Percentiles rank a stretch among this genome's conserved stretches.
These are phyloP conservation scores for Diploscapter pachys DNA, from an alignment of 1,140 invertebrate genomes.

Conservation along the genomic window DNA sequence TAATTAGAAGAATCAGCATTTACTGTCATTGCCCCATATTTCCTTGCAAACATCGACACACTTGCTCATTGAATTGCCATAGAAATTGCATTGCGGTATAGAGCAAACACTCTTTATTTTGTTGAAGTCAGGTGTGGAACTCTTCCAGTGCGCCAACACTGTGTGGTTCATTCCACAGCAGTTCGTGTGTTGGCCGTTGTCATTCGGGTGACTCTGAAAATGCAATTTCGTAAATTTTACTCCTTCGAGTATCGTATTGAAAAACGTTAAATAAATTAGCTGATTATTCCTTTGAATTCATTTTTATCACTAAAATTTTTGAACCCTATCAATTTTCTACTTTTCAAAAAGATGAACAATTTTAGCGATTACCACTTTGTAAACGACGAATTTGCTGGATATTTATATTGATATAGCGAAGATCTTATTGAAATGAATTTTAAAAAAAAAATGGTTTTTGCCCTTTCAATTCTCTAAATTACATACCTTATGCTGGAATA, in stretches of 20 bases:
- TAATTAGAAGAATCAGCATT: too few species aligned
- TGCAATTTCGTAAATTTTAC: background rate
- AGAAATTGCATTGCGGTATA: too few species aligned
- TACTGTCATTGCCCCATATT: too few species aligned
- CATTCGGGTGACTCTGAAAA: slow-evolving; percentile 1
- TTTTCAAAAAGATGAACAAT: background rate
- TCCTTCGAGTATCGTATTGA: too few species aligned
- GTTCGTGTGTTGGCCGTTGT: background rate
- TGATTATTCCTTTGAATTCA: background rate
- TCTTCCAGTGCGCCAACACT: too few species aligned
- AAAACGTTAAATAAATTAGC: too few species aligned
- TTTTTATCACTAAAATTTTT: background rate
- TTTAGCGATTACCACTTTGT: background rate
- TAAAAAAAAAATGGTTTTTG: background rate
- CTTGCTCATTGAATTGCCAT: too few species aligned
- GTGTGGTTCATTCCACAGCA: background rate
- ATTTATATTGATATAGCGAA: background rate
- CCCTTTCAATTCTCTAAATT: background rate
- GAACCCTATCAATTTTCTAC: background rate
- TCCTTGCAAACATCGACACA: too few species aligned
- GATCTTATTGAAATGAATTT: background rate
- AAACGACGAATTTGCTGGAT: background rate
- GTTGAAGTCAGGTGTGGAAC: too few species aligned
- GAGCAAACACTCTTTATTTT: too few species aligned
- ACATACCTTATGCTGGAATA: slow-evolving; percentile 38